These are phyloP conservation scores for Patiria miniata DNA, from an alignment of 35 echinoderm and acorn worm species.

Conservation along the genomic window DNA sequence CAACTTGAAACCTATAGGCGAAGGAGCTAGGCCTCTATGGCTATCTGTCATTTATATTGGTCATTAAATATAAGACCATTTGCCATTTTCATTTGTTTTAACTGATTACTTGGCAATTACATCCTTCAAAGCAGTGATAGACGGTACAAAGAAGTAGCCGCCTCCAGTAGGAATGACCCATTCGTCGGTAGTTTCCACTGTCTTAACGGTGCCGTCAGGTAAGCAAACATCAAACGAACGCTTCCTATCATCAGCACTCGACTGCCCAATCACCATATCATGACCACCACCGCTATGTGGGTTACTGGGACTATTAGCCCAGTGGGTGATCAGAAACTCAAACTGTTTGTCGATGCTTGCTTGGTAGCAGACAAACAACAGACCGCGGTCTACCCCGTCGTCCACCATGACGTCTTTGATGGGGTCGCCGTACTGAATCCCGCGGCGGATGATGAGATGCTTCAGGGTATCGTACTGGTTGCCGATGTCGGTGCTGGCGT, in stretches of 20 bases:
- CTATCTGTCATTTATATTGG: no score
- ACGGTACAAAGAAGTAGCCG: conserved; percentile 34
- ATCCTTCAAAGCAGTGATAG: conserved; percentile 15
- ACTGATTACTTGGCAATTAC: background rate
- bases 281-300: conserved; percentile 2
- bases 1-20: no score
- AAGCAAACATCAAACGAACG: background rate
- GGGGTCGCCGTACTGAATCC: background rate
- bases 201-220: background rate
- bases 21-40: no score
- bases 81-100: no score
- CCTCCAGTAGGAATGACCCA: conserved; percentile 29
- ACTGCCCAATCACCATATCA: conserved; percentile 25
- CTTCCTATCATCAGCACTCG: background rate
- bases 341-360: conserved; percentile 25
- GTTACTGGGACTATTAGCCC: background rate
- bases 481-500: conserved; percentile 26
- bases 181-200: background rate
- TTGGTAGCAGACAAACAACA: conserved; percentile 18
- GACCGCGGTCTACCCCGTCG: background rate
- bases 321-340: conserved; percentile 11
- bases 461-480: background rate
- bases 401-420: conserved; percentile 13
- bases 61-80: no score
- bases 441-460: background rate